Percentiles rank a stretch among this genome's conserved stretches.
These are phyloP conservation scores for Epinephelus malabaricus DNA, from an alignment of 2,797 vertebrate species.

Conservation along the genomic window DNA sequence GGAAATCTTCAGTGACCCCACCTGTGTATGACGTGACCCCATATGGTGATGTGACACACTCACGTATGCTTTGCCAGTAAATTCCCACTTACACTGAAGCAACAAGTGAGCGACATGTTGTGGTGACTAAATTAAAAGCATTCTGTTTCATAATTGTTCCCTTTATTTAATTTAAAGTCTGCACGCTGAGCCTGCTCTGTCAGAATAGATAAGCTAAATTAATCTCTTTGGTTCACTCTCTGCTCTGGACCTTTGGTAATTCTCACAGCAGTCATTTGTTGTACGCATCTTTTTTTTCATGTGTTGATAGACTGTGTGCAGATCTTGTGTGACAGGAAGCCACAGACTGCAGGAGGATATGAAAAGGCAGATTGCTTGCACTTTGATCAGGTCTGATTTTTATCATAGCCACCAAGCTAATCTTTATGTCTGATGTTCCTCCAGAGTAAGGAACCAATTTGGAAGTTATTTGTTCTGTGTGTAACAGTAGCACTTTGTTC, in stretches of 20 bases:
- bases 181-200: not conserved
- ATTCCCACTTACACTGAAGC: not conserved
- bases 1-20: not conserved
- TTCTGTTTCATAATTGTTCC: slow-evolving; percentile 11
- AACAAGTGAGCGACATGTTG: not conserved
- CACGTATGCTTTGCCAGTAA: not conserved
- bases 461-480: slow-evolving; percentile 29
- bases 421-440: slow-evolving; percentile 46
- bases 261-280: slow-evolving; percentile 8
- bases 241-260: slow-evolving; percentile 12
- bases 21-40: not conserved
- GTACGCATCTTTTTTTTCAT: not conserved
- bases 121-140: not conserved
- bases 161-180: not conserved
- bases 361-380: slow-evolving; percentile 45
- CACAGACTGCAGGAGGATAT: slow-evolving; percentile 36
- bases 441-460: slow-evolving; percentile 45
- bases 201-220: not conserved
- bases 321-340: slow-evolving; percentile 18
- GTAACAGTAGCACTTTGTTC: slow-evolving; percentile 45
- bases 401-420: slow-evolving; percentile 21
- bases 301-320: not conserved
- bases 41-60: not conserved
- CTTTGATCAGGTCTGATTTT: slow-evolving; percentile 58
- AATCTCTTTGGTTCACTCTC: not conserved